Conservation (phyloP, 2,797 vertebrate genomes). For the Sternarchorhynchus goeldii region DNA sequence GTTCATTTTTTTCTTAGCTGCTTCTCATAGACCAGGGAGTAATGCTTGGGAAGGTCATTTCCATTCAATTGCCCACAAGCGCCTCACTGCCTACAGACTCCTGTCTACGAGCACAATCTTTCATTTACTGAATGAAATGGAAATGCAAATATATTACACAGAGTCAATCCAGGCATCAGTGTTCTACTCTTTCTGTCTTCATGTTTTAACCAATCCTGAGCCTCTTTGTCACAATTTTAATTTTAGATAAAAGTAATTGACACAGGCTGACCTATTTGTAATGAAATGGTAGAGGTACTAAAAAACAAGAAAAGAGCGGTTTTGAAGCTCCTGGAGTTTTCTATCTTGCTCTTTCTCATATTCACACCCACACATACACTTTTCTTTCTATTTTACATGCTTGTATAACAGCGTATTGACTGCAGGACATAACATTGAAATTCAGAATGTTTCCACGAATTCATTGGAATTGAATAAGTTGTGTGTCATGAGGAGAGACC, state of each 20-base stretch:
- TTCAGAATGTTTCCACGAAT: slow-evolving; percentile 12
- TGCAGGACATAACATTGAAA: slow-evolving; percentile 21
- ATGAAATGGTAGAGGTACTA: slow-evolving; percentile 15
- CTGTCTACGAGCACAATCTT: background rate
- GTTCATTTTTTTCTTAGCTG: background rate
- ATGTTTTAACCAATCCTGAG: slow-evolving; percentile 2
- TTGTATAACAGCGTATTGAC: slow-evolving; percentile 1
- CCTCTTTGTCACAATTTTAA: slow-evolving; percentile 28
- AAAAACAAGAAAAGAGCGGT: slow-evolving; percentile 19
- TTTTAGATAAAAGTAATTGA: slow-evolving; percentile 36
- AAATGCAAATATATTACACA: no score
- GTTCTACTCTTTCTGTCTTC: background rate
- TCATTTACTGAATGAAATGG: background rate
- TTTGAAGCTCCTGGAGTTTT: slow-evolving; percentile 13
- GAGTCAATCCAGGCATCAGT: no score
- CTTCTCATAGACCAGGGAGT: background rate
- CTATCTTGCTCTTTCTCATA: background rate
- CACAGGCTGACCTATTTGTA: slow-evolving; percentile 23
- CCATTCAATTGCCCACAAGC: background rate
- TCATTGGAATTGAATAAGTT: slow-evolving; percentile 39
- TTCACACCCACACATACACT: background rate
- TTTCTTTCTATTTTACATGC: background rate
- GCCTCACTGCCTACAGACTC: background rate
- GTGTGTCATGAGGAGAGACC: slow-evolving; percentile 35
- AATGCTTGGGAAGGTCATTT: background rate